These are phyloP conservation scores for Stratiomys singularior DNA, from an alignment of 2,888 invertebrate species.

Conservation along the genomic window DNA sequence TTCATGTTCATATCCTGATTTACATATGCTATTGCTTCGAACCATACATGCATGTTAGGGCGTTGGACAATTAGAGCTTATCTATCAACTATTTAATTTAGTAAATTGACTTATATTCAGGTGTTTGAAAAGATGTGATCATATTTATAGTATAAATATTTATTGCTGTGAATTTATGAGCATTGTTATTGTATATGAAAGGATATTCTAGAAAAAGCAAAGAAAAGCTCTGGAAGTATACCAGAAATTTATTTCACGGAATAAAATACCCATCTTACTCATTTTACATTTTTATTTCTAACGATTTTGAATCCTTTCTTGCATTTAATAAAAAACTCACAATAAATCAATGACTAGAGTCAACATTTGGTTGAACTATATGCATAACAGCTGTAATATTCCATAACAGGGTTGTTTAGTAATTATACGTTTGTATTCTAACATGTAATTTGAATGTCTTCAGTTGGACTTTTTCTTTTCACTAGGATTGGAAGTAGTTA, in stretches of 20 bases:
- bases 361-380: neutral
- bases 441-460: slow-evolving; percentile 32
- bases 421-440: neutral
- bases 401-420: neutral
- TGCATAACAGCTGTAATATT: neutral
- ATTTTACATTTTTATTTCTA: too few relatives aligned
- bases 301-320: neutral
- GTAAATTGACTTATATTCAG: neutral
- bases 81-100: neutral
- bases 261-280: too few relatives aligned
- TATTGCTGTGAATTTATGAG: too few relatives aligned
- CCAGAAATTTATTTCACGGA: too few relatives aligned
- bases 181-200: too few relatives aligned
- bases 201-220: too few relatives aligned
- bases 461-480: neutral
- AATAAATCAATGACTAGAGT: slow-evolving; percentile 42
- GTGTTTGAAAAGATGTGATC: neutral
- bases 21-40: too few relatives aligned
- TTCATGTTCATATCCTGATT: too few relatives aligned
- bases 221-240: too few relatives aligned
- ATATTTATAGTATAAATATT: too few relatives aligned
- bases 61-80: neutral
- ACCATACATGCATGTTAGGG: too few relatives aligned
- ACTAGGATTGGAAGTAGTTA: neutral
- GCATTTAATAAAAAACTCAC: neutral